Evolutionary conservation across 2,113 vertebrate genomes (phyloP), one percentile per base, ranked within the genome.

Genomic region (Acrocephalus arundinaceus): DNA sequence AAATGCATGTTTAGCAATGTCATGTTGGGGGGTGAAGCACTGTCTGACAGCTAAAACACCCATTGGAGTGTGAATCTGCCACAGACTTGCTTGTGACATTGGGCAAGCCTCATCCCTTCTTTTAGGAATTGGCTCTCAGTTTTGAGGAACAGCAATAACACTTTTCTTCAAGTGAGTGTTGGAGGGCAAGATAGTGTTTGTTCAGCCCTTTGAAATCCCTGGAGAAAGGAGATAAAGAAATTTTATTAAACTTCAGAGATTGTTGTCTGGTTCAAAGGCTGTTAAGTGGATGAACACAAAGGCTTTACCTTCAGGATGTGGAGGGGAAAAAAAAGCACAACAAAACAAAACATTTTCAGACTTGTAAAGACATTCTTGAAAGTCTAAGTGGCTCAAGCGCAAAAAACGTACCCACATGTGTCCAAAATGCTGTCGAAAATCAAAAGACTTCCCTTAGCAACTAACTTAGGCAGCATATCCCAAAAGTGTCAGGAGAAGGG

Each of bases 401-500:
- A 79, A 87, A 74, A 63, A 49, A 84, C n/a, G 22, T 46, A 62
- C n/a, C 18, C 35, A 48, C 20, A 4, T 9, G 18, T 45, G 5
- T 41, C 30, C 48, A 51, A 94, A 84, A 67, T n/a, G 11, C 61
- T 85, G 54, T 80, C 18, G 1, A 91, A 59, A 94, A 77, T 22
- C 70, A 65, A 92, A 90, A 63, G 15, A 24, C 33, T 89, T 54
- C 55, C 77, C 25, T 18, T 61, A 68, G 58, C 77, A 71, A 92
- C 16, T 23, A 35, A 19, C 1, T 4, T 13, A 87, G 55, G 57
- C 75, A 71, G n/a, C 70, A 85, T 33, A 73, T 81, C 77, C 65
- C 77, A 85, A 80, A 96, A 87, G 65, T 92, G 90, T 91, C 43
- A 37, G 54, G 59, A 93, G 70, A 89, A 94, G 93, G 37, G 35